Evolutionary conservation across 2,113 vertebrate genomes (phyloP).

Genomic region (Siniperca chuatsi): DNA sequence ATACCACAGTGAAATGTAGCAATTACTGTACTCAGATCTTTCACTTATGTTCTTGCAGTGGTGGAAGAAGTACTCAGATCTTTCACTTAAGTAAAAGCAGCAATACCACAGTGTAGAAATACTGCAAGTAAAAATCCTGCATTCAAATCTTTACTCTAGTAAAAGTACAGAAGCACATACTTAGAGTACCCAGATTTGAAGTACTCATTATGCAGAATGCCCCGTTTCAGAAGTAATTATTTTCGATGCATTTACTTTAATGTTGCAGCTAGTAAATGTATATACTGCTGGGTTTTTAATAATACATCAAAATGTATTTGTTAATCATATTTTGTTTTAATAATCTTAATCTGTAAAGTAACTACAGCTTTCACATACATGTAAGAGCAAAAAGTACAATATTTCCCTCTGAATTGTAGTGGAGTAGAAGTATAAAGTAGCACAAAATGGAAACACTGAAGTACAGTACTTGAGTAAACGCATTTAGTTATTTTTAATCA

Average conservation of each 20-base stretch:
- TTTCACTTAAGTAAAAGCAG: not conserved
- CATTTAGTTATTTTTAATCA: not conserved
- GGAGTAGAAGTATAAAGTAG: not conserved
- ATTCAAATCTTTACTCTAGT: not conserved
- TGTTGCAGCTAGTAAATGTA: not conserved
- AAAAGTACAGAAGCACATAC: too few relatives aligned
- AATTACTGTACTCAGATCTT: slow-evolving; percentile 22
- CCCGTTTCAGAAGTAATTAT: too few relatives aligned
- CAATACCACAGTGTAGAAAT: not conserved
- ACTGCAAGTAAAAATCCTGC: not conserved
- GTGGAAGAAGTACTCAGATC: not conserved
- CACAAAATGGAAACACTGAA: not conserved
- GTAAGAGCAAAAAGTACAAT: not conserved
- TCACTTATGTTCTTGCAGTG: slow-evolving; percentile 2
- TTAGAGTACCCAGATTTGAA: not conserved
- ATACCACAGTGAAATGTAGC: slow-evolving; percentile 21
- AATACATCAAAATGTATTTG: not conserved
- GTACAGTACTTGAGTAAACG: not conserved
- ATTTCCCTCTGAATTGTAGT: not conserved
- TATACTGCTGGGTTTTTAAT: too few relatives aligned
- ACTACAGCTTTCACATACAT: not conserved
- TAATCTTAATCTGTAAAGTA: not conserved
- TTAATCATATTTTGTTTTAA: not conserved
- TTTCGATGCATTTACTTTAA: not conserved
- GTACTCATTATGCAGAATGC: not conserved